Conservation (phyloP, 2,888 invertebrate genomes). For the Rhyacophila evoluta region DNA sequence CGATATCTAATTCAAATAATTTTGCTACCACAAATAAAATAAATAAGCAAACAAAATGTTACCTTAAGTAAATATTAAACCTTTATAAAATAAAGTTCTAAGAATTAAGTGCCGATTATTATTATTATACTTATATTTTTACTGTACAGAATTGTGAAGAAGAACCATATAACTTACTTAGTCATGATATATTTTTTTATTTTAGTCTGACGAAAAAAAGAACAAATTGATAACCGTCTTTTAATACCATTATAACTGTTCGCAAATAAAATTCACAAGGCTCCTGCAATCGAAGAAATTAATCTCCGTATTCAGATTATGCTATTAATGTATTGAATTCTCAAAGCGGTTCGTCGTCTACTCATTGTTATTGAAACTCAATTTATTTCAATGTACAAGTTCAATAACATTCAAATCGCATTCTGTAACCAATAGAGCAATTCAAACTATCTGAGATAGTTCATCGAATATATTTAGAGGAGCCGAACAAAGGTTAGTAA, state of each 20-base stretch:
- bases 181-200: too few species aligned
- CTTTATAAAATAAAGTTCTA: too few species aligned
- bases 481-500: neutral
- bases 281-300: slow-evolving; percentile 14
- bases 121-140: too few species aligned
- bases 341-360: neutral
- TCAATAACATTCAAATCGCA: neutral
- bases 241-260: neutral
- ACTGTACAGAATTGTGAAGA: too few species aligned
- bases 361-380: slow-evolving; percentile 13
- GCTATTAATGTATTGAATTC: slow-evolving; percentile 1
- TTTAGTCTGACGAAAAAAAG: too few species aligned
- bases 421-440: neutral
- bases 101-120: too few species aligned
- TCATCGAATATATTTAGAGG: slow-evolving; percentile 12
- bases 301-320: slow-evolving; percentile 17
- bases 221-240: neutral
- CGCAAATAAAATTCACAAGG: neutral
- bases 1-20: too few species aligned
- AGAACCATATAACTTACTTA: too few species aligned
- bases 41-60: too few species aligned
- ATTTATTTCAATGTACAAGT: slow-evolving; percentile 4
- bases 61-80: too few species aligned
- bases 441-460: neutral
- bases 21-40: too few species aligned